Percentiles rank a stretch among this genome's conserved stretches.
These are phyloP conservation scores for Theocolax elegans DNA, from an alignment of 1,140 invertebrate species.

Conservation along the genomic window DNA sequence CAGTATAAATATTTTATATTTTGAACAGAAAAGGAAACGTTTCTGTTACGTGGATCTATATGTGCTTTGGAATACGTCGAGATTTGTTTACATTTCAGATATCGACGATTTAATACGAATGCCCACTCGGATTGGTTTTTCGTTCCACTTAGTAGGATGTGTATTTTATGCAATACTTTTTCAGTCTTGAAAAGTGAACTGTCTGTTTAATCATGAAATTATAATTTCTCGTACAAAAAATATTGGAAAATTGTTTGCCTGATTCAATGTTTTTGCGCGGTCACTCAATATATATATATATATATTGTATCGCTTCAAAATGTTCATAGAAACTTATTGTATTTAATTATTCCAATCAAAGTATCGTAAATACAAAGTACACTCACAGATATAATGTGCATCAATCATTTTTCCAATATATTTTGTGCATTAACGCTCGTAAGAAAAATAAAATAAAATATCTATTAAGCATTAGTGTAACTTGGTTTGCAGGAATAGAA, in stretches of 20 bases:
- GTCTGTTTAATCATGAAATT: conserved; percentile 13
- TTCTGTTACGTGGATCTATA: not conserved
- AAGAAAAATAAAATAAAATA: too few relatives aligned
- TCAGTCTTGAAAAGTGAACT: conserved; percentile 59
- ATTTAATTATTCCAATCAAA: too few relatives aligned
- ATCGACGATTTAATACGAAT: not conserved
- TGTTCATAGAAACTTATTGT: too few relatives aligned
- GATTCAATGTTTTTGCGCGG: too few relatives aligned
- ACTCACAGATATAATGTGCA: too few relatives aligned
- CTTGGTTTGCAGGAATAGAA: too few relatives aligned
- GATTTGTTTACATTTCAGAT: not conserved
- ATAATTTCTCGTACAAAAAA: not conserved
- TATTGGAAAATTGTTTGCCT: not conserved
- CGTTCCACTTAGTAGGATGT: not conserved
- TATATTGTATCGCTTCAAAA: too few relatives aligned
- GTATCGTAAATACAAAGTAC: too few relatives aligned
- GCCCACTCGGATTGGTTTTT: not conserved
- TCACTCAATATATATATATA: too few relatives aligned
- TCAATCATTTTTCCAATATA: too few relatives aligned
- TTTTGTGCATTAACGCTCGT: too few relatives aligned
- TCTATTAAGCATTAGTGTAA: too few relatives aligned
- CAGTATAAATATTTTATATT: not conserved
- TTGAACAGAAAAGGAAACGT: not conserved
- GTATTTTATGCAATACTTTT: conserved; percentile 37
- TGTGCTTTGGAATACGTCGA: not conserved